Evolutionary conservation across 2,797 vertebrate genomes (phyloP), one percentile per base, ranked within the genome.

Genomic region (Cirrhinus mrigala): DNA sequence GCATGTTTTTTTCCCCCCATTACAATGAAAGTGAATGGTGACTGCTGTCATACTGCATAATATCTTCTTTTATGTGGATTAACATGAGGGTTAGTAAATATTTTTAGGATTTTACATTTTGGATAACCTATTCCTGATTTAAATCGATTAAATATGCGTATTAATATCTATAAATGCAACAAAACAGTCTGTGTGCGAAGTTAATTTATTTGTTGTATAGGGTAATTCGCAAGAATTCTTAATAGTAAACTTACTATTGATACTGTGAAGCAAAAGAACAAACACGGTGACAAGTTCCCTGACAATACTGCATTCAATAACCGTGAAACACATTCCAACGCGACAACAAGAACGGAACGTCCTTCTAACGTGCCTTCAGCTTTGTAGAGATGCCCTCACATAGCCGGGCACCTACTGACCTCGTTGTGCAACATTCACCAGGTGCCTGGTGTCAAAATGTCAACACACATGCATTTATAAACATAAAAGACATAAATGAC

Each of bases 361-460:
- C 24, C 4, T n/a, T 85, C 80, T 85, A 54, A 84, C 84, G 89
- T 91, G 91, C 92, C 92, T 91, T 94, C 89, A 91, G 90, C 52
- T 33, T 89, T 92, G 91, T 90, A 91, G 87, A 89, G 84, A 88
- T 90, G 87, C 91, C 91, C 90, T 91, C 88, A 82, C 48, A 27
- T 29, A 60, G 24, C 69, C 71, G 82, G 62, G 10, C 52, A 84
- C 80, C 73, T 87, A 75, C 50, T 85, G 37, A 85, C 83, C 79
- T 52, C 27, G 60, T 33, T 62, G 24, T 48, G 69, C 15, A 85
- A 87, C 22, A 79, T 6, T 76, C 75, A 20, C 24, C 71, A 69
- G 29, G 60, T 44, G 82, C 60, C 50, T 18, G 4, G n/a, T 52
- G 46, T 46, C 74, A 27, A 4, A 48, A 50, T 50, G 27, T 75